These are phyloP conservation scores for Eretmodus cyanostictus DNA, from an alignment of 2,113 vertebrate species.

Conservation along the genomic window DNA sequence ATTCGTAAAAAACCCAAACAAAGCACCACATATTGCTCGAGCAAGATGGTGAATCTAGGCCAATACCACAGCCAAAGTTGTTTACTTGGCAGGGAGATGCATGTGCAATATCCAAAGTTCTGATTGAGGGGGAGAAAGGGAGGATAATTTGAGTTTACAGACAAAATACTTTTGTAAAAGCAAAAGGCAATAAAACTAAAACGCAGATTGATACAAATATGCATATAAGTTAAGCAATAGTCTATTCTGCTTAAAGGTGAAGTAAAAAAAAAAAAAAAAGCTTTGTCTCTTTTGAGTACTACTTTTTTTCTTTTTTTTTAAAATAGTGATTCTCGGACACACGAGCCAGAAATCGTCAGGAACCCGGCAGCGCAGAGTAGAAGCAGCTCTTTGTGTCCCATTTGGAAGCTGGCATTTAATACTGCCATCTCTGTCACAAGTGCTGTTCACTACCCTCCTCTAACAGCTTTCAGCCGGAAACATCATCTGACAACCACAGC, in stretches of 20 bases:
- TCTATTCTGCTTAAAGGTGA: neutral
- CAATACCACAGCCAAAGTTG: conserved; percentile 54
- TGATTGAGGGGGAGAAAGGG: conserved; percentile 34
- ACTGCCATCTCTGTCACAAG: conserved; percentile 38
- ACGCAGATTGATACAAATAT: neutral
- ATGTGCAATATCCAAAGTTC: conserved; percentile 51
- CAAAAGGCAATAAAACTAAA: conserved; percentile 32
- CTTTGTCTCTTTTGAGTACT: neutral
- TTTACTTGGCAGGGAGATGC: conserved; percentile 58
- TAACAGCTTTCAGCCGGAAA: conserved; percentile 60
- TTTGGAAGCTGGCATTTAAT: conserved; percentile 39
- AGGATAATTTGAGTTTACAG: conserved; percentile 54
- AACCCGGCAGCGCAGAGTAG: conserved; percentile 22
- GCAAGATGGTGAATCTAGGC: conserved; percentile 55
- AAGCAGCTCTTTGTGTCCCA: conserved; percentile 60
- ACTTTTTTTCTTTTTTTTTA: neutral
- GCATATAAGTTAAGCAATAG: neutral
- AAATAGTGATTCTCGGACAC: neutral
- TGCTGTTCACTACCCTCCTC: conserved; percentile 18
- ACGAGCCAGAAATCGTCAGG: conserved; percentile 23
- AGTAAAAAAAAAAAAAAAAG: neutral
- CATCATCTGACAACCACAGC: conserved; percentile 61
- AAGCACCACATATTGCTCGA: conserved; percentile 39
- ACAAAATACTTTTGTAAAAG: conserved; percentile 48
- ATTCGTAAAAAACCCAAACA: conserved; percentile 52